Conservation (phyloP, 2,113 vertebrate species). For the Thymallus thymallus region DNA sequence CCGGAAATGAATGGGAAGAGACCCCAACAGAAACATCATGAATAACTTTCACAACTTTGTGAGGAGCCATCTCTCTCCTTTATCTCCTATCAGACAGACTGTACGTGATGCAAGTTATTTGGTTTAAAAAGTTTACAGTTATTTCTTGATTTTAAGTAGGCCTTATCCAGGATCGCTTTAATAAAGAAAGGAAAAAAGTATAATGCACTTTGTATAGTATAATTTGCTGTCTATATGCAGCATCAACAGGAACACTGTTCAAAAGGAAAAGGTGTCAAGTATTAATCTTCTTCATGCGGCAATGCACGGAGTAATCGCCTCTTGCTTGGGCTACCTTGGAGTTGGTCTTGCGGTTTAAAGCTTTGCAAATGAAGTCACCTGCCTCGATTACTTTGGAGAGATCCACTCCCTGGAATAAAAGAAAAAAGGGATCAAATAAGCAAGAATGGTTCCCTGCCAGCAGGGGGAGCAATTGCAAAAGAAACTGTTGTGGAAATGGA, state of each 20-base stretch:
- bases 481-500: slow-evolving; percentile 43
- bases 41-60: slow-evolving; percentile 3
- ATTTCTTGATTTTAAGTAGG: background rate
- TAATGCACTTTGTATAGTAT: slow-evolving; percentile 9
- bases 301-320: slow-evolving; percentile 30
- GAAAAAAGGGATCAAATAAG: slow-evolving; percentile 12
- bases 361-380: slow-evolving; percentile 89
- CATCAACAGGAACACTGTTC: slow-evolving; percentile 37
- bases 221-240: slow-evolving; percentile 27
- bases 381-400: slow-evolving; percentile 84
- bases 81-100: background rate
- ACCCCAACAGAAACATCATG: slow-evolving; percentile 2
- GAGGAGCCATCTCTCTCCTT: background rate
- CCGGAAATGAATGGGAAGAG: slow-evolving; percentile 37
- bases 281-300: background rate
- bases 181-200: slow-evolving; percentile 1
- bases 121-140: background rate
- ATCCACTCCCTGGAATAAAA: slow-evolving; percentile 82
- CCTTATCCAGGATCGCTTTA: background rate
- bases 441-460: slow-evolving; percentile 41
- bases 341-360: slow-evolving; percentile 83
- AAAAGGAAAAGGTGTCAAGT: slow-evolving; percentile 6
- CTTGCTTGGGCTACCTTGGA: slow-evolving; percentile 89
- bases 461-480: slow-evolving; percentile 72
- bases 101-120: background rate